phyloP scores from a whole-genome alignment of 2,797 vertebrate species.

The Characodon lateralis region DNA sequence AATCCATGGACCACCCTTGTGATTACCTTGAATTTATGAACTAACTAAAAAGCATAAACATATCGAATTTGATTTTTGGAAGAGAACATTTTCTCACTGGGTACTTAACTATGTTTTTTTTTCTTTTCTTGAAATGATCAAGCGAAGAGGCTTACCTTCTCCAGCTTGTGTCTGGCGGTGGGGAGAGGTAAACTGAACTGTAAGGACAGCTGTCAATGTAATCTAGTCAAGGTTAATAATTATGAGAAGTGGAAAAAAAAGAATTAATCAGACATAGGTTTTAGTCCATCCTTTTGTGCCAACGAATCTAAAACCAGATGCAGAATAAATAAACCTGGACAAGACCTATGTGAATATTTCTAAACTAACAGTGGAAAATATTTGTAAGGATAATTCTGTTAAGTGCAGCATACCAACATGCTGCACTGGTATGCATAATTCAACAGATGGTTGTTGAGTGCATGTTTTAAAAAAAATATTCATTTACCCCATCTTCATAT shows the following conservation, averaged over 20 bases:
- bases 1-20: neutral
- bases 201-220: slow-evolving; percentile 99
- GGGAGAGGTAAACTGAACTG: slow-evolving; percentile 95
- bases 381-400: neutral
- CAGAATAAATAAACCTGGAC: neutral
- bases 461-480: neutral
- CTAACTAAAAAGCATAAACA: neutral
- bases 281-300: slow-evolving; percentile 27
- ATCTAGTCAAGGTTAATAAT: slow-evolving; percentile 83
- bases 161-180: slow-evolving; percentile 97
- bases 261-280: slow-evolving; percentile 22
- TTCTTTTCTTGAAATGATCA: neutral
- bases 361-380: neutral
- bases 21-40: neutral
- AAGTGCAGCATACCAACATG: neutral
- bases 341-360: neutral
- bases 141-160: slow-evolving; percentile 87
- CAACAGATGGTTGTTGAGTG: neutral
- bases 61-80: slow-evolving; percentile 2
- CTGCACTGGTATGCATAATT: neutral
- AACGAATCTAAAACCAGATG: slow-evolving; percentile 18
- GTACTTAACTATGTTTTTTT: neutral
- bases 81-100: slow-evolving; percentile 4
- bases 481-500: neutral
- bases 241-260: slow-evolving; percentile 35